These are phyloP conservation scores for human (Homo sapiens) DNA, from an alignment of 2,113 vertebrate genomes.

Conservation along the genomic window DNA sequence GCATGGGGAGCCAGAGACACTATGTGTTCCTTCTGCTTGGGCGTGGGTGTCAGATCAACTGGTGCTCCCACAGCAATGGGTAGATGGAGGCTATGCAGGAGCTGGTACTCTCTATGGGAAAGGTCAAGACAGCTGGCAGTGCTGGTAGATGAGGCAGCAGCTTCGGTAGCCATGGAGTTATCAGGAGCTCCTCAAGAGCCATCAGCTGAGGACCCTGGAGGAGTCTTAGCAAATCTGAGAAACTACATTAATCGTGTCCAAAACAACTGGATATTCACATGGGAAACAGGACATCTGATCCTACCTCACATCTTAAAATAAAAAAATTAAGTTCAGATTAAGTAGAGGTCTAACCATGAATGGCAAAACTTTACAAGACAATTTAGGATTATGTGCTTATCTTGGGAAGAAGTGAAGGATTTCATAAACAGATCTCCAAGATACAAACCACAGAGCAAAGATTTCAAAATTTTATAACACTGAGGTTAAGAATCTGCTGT, in stretches of 20 bases:
- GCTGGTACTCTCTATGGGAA: background rate
- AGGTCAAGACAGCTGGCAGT: background rate
- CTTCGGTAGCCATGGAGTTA: background rate
- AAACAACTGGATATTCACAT: background rate
- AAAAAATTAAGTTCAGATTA: background rate
- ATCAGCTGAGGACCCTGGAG: background rate
- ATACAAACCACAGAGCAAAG: background rate
- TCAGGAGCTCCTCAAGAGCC: background rate
- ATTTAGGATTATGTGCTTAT: background rate
- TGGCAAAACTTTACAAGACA: background rate
- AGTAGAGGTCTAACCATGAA: background rate
- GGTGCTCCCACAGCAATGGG: background rate
- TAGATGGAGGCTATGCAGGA: background rate
- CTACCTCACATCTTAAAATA: background rate
- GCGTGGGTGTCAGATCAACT: background rate
- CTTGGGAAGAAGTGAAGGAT: background rate
- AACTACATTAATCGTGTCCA: background rate
- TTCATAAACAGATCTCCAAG: background rate
- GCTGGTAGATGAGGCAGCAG: background rate
- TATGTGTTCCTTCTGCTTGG: background rate
- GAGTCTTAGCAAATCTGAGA: background rate
- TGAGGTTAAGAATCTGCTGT: background rate
- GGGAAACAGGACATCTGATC: background rate
- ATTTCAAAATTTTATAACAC: background rate
- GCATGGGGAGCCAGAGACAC: background rate